Conservation (phyloP, 2,113 vertebrate genomes). For the Nematolebias whitei region DNA sequence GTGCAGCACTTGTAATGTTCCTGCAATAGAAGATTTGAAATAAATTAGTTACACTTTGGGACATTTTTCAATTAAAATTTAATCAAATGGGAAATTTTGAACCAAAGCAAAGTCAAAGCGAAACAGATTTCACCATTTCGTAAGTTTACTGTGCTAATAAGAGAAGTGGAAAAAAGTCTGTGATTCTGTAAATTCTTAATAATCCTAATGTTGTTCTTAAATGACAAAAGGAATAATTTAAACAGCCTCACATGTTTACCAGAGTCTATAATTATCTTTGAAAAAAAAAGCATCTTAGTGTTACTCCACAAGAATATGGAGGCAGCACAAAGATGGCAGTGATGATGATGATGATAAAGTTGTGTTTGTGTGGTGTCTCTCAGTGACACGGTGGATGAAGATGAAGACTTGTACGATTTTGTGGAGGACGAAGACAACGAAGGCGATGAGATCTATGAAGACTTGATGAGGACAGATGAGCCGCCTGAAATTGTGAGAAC, state of each 20-base stretch:
- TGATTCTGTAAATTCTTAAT: too few relatives aligned
- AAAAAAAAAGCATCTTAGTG: not conserved
- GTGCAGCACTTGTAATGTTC: too few relatives aligned
- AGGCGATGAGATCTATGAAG: conserved; percentile 91
- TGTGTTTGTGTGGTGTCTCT: not conserved
- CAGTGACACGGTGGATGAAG: conserved; percentile 89
- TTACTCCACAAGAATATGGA: rapidly evolving
- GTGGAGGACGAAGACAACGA: conserved; percentile 88
- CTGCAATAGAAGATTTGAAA: too few relatives aligned
- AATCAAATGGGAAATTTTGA: too few relatives aligned
- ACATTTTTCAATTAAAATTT: too few relatives aligned
- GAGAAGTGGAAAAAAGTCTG: too few relatives aligned
- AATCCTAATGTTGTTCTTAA: not conserved
- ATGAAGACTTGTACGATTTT: conserved; percentile 90
- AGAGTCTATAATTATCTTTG: not conserved
- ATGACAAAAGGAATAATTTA: not conserved
- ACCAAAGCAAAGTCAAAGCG: too few relatives aligned
- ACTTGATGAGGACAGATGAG: conserved; percentile 85
- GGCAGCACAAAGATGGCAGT: not conserved
- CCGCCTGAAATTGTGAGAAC: conserved; percentile 73
- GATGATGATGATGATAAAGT: too few relatives aligned
- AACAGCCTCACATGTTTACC: not conserved
- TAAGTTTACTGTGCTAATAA: too few relatives aligned
- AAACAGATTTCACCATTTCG: too few relatives aligned
- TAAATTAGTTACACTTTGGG: too few relatives aligned